Percentiles rank a stretch among this genome's conserved stretches.
Evolutionary conservation across 2,797 vertebrate genomes (phyloP).

Genomic region (Acestrorhynchus altus): DNA sequence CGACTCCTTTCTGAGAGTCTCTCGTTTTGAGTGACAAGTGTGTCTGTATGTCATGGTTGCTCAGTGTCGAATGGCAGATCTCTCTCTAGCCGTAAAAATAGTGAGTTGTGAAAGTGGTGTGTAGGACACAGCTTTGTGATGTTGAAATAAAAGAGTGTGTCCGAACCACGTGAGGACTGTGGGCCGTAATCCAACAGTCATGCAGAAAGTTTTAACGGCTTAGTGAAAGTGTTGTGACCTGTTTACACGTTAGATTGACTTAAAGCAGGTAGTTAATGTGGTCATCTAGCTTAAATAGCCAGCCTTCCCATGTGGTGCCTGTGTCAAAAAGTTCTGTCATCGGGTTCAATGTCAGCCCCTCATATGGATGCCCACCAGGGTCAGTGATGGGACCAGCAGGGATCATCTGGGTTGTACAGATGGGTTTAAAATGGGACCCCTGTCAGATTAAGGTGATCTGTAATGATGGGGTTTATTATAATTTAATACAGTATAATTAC

Average conservation of each 20-base stretch:
- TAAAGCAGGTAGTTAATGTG: too few relatives aligned
- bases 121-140: slow-evolving; percentile 24
- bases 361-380: too few relatives aligned
- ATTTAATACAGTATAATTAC: too few relatives aligned
- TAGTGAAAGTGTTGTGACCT: slow-evolving; percentile 32
- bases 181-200: slow-evolving; percentile 64
- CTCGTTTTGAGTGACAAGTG: slow-evolving; percentile 72
- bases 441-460: too few relatives aligned
- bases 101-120: slow-evolving; percentile 31
- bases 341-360: too few relatives aligned
- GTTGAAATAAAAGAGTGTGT: neutral
- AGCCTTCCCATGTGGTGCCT: too few relatives aligned
- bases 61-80: slow-evolving; percentile 50
- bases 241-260: neutral
- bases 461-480: too few relatives aligned
- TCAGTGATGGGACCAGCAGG: too few relatives aligned
- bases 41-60: slow-evolving; percentile 61
- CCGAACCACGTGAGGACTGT: slow-evolving; percentile 62
- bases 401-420: too few relatives aligned
- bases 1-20: slow-evolving; percentile 56
- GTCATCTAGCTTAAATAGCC: too few relatives aligned
- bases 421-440: too few relatives aligned
- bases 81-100: slow-evolving; percentile 57
- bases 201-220: slow-evolving; percentile 45
- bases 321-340: too few relatives aligned